phyloP scores from a whole-genome alignment of 2,797 vertebrate genomes.

The Xenentodon cancila region DNA sequence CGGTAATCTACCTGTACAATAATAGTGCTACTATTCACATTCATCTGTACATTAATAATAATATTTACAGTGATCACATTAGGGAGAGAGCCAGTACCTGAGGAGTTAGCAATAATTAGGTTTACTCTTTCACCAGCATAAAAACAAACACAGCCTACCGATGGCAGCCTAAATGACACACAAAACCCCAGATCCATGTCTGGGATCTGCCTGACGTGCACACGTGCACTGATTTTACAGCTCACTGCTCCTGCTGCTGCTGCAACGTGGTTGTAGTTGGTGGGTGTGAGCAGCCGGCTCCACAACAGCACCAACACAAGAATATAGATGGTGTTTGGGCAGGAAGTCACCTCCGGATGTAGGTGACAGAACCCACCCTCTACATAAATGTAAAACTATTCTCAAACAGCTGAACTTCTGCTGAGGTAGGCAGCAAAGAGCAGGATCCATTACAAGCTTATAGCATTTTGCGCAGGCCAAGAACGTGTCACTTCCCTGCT shows the following conservation, averaged over 20 bases:
- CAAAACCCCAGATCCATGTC: constrained; percentile 16
- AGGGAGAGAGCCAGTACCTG: constrained; percentile 75
- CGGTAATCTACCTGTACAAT: constrained; percentile 77
- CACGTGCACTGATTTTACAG: constrained; percentile 22
- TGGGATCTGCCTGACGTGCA: too few species aligned
- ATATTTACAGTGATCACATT: constrained; percentile 80
- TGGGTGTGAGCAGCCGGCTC: constrained; percentile 15
- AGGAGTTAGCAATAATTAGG: constrained; percentile 69
- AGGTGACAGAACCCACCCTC: constrained; percentile 21
- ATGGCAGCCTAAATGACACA: constrained; percentile 41
- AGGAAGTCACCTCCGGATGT: background rate
- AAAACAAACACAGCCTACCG: constrained; percentile 53
- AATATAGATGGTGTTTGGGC: constrained; percentile 4
- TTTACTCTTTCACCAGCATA: constrained; percentile 49
- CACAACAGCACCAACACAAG: constrained; percentile 15
- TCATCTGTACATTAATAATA: constrained; percentile 74
- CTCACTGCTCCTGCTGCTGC: constrained; percentile 14
- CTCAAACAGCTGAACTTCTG: constrained; percentile 30
- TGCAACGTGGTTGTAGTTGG: constrained; percentile 6
- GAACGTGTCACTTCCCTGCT: constrained; percentile 30
- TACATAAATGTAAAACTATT: background rate
- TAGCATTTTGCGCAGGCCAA: background rate
- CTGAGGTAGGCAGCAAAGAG: constrained; percentile 57
- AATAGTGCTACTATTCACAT: constrained; percentile 80
- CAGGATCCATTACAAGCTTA: constrained; percentile 26